These are phyloP conservation scores for Chionomys nivalis DNA, from an alignment of 2,113 vertebrate genomes.

Conservation along the genomic window DNA sequence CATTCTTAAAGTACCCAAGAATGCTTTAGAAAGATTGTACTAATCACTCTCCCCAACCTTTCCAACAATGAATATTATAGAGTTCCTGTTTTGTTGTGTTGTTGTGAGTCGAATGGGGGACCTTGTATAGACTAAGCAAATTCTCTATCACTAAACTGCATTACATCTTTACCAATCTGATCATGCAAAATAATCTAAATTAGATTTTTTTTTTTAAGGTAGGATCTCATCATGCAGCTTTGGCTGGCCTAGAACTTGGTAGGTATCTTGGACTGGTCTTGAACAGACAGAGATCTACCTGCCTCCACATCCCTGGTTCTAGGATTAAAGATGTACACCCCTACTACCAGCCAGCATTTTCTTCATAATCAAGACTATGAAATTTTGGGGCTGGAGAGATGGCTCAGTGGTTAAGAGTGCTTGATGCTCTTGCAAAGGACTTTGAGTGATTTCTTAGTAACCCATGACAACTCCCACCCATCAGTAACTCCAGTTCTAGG, in stretches of 20 bases:
- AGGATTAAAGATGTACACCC: not conserved
- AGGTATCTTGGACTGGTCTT: not conserved
- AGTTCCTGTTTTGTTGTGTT: not conserved
- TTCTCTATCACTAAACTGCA: not conserved
- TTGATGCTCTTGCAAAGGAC: not conserved
- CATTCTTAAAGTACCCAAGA: not conserved
- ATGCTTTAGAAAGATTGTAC: not conserved
- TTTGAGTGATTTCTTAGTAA: not conserved
- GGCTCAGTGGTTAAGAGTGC: not conserved
- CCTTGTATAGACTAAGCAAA: not conserved
- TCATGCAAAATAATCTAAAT: not conserved
- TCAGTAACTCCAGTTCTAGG: not conserved
- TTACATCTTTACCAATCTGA: not conserved
- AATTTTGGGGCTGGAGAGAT: not conserved
- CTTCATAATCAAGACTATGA: not conserved
- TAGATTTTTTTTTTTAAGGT: not conserved
- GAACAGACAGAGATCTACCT: not conserved
- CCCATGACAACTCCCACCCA: not conserved
- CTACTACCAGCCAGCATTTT: not conserved
- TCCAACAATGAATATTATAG: not conserved
- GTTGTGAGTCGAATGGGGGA: not conserved
- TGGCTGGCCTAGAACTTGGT: not conserved
- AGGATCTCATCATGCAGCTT: not conserved
- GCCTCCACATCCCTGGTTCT: not conserved
- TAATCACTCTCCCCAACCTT: not conserved